Percentiles rank a stretch among this genome's conserved stretches.
These are phyloP conservation scores for Anser brachyrhynchus DNA, from an alignment of 2,113 vertebrate species.

Conservation along the genomic window DNA sequence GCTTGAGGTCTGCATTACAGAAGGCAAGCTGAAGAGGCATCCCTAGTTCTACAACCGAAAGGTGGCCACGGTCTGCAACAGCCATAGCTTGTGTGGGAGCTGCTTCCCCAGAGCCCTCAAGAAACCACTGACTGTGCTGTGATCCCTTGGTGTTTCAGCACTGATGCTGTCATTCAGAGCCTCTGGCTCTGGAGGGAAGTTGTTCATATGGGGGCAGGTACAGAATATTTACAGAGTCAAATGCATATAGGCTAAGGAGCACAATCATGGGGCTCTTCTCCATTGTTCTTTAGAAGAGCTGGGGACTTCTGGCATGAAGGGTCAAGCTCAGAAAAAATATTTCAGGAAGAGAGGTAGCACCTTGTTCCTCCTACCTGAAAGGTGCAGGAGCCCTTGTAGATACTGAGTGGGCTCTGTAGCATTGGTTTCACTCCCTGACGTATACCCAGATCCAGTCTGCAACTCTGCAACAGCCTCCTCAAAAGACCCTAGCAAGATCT, in stretches of 20 bases:
- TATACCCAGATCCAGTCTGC: neutral
- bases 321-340: neutral
- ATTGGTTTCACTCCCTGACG: neutral
- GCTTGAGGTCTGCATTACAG: neutral
- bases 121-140: neutral
- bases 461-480: neutral
- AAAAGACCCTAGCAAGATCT: neutral
- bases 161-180: neutral
- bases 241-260: neutral
- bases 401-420: neutral
- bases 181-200: neutral
- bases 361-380: neutral
- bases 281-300: neutral
- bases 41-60: neutral
- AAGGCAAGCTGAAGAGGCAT: fast-evolving
- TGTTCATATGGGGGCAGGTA: neutral
- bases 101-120: neutral
- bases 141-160: neutral
- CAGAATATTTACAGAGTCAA: neutral
- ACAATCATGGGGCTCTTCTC: neutral
- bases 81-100: neutral
- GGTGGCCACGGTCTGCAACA: neutral
- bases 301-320: fast-evolving
- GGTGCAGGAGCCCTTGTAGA: neutral
- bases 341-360: neutral